Percentiles rank a stretch among this genome's conserved stretches.
phyloP scores from a whole-genome alignment of 2,797 vertebrate species.

The Malurus leucopterus region DNA sequence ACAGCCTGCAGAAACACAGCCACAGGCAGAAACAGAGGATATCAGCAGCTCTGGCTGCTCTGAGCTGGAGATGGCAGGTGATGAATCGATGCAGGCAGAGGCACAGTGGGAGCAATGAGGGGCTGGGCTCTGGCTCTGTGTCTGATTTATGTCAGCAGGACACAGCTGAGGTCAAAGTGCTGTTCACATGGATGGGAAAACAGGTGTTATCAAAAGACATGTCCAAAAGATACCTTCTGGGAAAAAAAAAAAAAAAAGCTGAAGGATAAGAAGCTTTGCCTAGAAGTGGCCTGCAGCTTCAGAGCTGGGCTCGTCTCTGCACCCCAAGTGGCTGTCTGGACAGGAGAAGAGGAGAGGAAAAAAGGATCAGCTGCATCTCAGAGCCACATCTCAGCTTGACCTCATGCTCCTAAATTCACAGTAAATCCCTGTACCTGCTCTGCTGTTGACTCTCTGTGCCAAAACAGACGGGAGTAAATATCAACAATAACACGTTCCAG shows the following conservation, averaged over 20 bases:
- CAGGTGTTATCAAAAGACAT: background rate
- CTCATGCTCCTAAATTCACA: background rate
- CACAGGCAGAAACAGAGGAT: background rate
- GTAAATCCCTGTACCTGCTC: background rate
- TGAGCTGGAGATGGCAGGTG: background rate
- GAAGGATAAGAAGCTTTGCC: background rate
- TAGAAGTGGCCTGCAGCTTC: background rate
- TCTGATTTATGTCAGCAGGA: background rate
- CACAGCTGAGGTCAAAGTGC: background rate
- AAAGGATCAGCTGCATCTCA: background rate
- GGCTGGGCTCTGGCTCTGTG: background rate
- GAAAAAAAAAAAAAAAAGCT: background rate
- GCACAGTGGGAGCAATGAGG: accelerated
- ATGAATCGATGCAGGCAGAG: background rate
- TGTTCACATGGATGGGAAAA: background rate
- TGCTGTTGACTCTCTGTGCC: background rate
- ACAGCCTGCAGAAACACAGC: conserved; percentile 28
- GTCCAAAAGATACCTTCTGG: background rate
- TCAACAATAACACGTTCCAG: background rate
- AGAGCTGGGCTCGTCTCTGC: background rate
- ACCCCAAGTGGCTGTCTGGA: background rate
- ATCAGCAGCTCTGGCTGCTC: background rate
- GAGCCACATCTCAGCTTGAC: background rate
- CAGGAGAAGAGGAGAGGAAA: background rate
- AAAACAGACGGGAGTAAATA: background rate